These are phyloP conservation scores for Drosophila grimshawi DNA, from an alignment of 1,140 invertebrate genomes.

Conservation along the genomic window DNA sequence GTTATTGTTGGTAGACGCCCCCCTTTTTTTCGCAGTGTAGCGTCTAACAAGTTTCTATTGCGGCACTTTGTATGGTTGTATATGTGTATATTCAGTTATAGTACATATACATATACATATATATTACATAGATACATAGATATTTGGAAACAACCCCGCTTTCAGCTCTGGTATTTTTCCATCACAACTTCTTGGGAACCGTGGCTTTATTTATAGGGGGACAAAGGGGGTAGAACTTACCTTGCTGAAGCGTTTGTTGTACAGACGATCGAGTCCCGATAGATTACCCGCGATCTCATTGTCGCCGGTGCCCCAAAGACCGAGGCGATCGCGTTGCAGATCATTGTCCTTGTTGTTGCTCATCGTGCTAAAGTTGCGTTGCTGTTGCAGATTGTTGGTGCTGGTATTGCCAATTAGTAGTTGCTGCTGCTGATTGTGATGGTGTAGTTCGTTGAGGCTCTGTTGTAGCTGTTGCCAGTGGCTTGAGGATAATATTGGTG, in stretches of 20 bases:
- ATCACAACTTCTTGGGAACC: constrained; percentile 16
- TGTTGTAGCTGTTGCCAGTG: constrained; percentile 70
- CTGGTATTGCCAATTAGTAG: constrained; percentile 18
- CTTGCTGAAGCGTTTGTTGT: constrained; percentile 74
- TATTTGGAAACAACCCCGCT: constrained; percentile 34
- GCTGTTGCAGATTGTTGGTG: constrained; percentile 42
- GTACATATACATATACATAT: constrained; percentile 1
- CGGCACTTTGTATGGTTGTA: constrained; percentile 4
- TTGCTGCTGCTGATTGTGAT: constrained; percentile 52
- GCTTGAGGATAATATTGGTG: constrained; percentile 61
- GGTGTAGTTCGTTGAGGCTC: constrained; percentile 61
- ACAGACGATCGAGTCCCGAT: constrained; percentile 69
- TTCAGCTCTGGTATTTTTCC: constrained; percentile 65
- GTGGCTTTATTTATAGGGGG: not conserved
- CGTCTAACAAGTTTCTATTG: constrained; percentile 43
- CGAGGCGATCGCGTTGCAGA: constrained; percentile 68
- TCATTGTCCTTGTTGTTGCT: constrained; percentile 38
- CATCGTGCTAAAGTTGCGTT: constrained; percentile 44
- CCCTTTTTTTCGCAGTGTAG: constrained; percentile 22
- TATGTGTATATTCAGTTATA: not conserved
- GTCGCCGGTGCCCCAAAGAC: constrained; percentile 70
- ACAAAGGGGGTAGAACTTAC: constrained; percentile 48
- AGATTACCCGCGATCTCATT: constrained; percentile 68
- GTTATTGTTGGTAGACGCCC: not conserved
- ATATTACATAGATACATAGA: not conserved